Evolutionary conservation across 2,797 vertebrate species (phyloP), one percentile per base, ranked within the genome.

Genomic region (Gymnothorax reevesii): DNA sequence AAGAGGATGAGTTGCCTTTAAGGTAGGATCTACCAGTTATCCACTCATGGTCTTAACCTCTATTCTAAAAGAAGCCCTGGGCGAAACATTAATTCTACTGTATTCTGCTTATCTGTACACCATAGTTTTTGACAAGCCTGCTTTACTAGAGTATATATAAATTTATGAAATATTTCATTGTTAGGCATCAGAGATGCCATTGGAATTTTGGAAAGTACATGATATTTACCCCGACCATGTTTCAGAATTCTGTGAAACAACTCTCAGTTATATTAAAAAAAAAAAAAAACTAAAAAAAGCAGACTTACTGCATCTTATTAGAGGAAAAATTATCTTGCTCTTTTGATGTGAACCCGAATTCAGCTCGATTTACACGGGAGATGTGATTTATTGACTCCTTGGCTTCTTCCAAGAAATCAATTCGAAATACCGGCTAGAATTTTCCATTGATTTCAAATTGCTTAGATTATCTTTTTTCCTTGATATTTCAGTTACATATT

Each of bases 181-280:
- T 80, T 71, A 80, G 82, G 87, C 87, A 88, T 85, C 89, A 77
- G 73, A 66, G 54, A 87, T 82, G 83, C 88, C 20, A 85, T 86
- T 86, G 27, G 87, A 85, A 91, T 25, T 57, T 12, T 71, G 22
- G n/a, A 82, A 86, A 27, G 57, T 57, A 83, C 77, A 27, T 86
- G n/a, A 83, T 77, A 55, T 2, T 10, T 42, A 33, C 77, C 60
- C 64, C 57, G 57, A 64, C 62, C 27, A 59, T 42, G 42, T 75
- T 49, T 57, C 49, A 57, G 57, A 85, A 85, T 75, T 27, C 55
- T 85, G 13, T 57, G 10, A 33, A 73, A 42, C 33, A 73, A 73
- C 42, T 7, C 25, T 15, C 12, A 42, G 27, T 17, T 73, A 12
- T 42, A 42, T 1, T 1, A 42, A 42, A 42, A 42, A 42, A 42